These are phyloP conservation scores for Eonycteris spelaea DNA, from an alignment of 2,113 vertebrate genomes.

Conservation along the genomic window DNA sequence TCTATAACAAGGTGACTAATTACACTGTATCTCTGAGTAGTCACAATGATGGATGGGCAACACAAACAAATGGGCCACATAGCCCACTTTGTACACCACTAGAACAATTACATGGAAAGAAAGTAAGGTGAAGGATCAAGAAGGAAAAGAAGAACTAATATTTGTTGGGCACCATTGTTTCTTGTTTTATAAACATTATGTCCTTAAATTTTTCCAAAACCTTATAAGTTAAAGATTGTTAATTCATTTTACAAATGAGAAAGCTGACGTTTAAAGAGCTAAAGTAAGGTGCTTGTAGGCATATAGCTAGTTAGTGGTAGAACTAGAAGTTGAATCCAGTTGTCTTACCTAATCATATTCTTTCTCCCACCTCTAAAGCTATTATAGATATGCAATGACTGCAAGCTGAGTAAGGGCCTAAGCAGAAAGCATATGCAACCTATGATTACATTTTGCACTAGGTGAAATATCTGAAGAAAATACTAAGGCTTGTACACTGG, in stretches of 20 bases:
- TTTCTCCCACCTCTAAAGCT: neutral
- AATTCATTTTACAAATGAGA: neutral
- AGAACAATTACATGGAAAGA: conserved; percentile 4
- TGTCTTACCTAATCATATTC: neutral
- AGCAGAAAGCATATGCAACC: neutral
- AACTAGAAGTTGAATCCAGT: neutral
- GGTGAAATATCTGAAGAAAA: neutral
- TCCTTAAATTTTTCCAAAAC: neutral
- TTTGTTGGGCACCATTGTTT: neutral
- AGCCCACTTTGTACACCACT: neutral
- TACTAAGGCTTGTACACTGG: neutral
- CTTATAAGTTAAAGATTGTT: neutral
- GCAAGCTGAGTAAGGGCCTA: neutral
- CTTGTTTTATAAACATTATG: conserved; percentile 10
- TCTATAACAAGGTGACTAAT: neutral
- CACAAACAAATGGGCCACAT: neutral
- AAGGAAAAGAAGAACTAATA: neutral
- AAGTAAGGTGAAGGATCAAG: conserved; percentile 1
- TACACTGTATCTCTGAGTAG: neutral
- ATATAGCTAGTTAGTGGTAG: neutral
- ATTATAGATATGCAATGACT: neutral
- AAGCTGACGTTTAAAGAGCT: conserved; percentile 35
- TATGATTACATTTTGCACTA: neutral
- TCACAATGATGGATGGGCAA: neutral
- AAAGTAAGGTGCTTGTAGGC: neutral